These are phyloP conservation scores for Rhyacophila evoluta DNA, from an alignment of 2,888 invertebrate species.

Conservation along the genomic window DNA sequence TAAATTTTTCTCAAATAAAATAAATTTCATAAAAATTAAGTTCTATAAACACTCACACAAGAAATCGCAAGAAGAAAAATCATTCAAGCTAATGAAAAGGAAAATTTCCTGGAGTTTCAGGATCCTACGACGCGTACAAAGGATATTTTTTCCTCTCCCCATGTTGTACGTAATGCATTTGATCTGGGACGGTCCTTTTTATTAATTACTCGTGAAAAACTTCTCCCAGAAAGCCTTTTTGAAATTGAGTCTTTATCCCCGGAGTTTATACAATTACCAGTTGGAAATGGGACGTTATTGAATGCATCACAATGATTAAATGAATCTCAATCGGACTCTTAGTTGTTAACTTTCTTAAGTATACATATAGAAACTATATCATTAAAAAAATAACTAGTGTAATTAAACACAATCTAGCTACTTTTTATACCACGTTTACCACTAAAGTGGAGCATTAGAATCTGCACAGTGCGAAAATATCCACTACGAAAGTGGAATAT, in stretches of 20 bases:
- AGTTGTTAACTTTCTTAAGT: too few relatives aligned
- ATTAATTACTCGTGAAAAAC: constrained; percentile 24
- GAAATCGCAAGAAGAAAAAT: constrained; percentile 14
- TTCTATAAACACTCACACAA: background rate
- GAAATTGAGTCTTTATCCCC: constrained; percentile 15
- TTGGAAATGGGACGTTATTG: background rate
- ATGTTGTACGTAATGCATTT: constrained; percentile 21
- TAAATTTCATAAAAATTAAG: too few relatives aligned
- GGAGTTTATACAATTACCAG: background rate
- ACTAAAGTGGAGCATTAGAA: too few relatives aligned
- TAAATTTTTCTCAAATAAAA: too few relatives aligned
- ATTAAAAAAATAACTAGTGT: too few relatives aligned
- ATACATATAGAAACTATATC: too few relatives aligned
- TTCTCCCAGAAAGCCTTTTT: constrained; percentile 4
- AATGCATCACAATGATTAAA: background rate
- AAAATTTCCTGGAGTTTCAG: constrained; percentile 12
- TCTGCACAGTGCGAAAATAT: too few relatives aligned
- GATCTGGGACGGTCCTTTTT: constrained; percentile 22
- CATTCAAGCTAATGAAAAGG: background rate
- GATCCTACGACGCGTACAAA: background rate
- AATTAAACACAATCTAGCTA: too few relatives aligned
- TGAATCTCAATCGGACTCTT: background rate
- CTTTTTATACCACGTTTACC: too few relatives aligned
- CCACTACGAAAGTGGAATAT: too few relatives aligned
- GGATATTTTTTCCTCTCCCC: background rate